phyloP scores from a whole-genome alignment of 2,113 vertebrate species.

The Axis porcinus region DNA sequence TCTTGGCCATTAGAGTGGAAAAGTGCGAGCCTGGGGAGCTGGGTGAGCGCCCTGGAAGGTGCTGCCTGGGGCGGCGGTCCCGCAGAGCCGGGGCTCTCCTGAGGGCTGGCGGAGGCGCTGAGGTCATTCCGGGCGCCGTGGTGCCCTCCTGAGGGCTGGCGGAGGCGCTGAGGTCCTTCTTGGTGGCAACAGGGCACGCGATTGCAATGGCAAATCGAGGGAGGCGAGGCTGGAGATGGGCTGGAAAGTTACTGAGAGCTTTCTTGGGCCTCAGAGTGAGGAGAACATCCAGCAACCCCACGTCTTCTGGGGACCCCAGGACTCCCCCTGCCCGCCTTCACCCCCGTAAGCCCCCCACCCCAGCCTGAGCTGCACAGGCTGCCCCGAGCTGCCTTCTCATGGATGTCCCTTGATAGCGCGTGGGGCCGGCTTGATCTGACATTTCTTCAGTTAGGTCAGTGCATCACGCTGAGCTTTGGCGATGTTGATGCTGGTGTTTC shows the following conservation, averaged over 20 bases:
- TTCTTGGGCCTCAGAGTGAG: not conserved
- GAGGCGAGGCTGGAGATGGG: not conserved
- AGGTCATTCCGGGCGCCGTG: too few species aligned
- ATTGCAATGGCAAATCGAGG: not conserved
- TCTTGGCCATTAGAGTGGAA: slow-evolving; percentile 36
- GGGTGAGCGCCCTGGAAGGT: not conserved
- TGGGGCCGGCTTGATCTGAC: slow-evolving; percentile 50
- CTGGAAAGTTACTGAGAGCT: not conserved
- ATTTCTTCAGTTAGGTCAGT: slow-evolving; percentile 49
- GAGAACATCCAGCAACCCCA: not conserved
- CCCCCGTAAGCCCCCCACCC: not conserved
- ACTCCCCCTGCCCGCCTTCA: not conserved
- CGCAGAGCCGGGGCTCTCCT: too few species aligned
- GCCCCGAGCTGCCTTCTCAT: slow-evolving; percentile 10
- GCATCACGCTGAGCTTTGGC: not conserved
- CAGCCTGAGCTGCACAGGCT: not conserved
- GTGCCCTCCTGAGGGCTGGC: not conserved
- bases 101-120: too few species aligned
- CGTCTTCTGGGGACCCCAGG: not conserved
- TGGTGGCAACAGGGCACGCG: not conserved
- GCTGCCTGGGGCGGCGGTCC: not conserved
- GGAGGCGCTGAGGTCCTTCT: not conserved
- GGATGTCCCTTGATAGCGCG: not conserved
- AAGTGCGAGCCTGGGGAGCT: slow-evolving; percentile 20
- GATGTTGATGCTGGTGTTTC: slow-evolving; percentile 46